These are phyloP conservation scores for Conger conger DNA, from an alignment of 2,113 vertebrate species.

Conservation along the genomic window DNA sequence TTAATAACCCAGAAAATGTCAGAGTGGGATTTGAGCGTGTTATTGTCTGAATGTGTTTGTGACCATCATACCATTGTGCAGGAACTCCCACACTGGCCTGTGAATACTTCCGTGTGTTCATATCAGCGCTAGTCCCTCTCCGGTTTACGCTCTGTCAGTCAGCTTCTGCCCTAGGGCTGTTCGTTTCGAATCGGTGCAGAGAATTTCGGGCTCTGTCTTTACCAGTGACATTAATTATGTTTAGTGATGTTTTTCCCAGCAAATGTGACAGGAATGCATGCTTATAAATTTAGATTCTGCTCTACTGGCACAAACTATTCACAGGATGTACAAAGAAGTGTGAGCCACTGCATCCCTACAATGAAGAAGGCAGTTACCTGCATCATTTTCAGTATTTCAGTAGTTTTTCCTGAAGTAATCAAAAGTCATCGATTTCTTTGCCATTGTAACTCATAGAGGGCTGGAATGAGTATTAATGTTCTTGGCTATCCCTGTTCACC, in stretches of 20 bases:
- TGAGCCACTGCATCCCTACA: no score
- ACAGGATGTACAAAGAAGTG: no score
- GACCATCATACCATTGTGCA: neutral
- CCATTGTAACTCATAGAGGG: no score
- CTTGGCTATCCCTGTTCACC: no score
- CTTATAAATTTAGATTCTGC: neutral
- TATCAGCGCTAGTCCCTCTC: neutral
- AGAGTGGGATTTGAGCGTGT: neutral
- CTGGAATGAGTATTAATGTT: no score
- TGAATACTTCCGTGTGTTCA: neutral
- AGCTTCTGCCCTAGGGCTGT: neutral
- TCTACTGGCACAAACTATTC: neutral
- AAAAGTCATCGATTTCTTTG: no score
- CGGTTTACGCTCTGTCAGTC: neutral
- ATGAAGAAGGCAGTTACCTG: no score
- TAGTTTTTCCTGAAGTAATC: no score
- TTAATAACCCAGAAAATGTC: neutral
- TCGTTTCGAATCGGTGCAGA: neutral
- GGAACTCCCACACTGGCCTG: neutral
- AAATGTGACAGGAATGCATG: neutral
- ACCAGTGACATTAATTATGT: neutral
- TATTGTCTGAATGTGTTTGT: slow-evolving; percentile 1
- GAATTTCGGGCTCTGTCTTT: neutral
- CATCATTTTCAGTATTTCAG: no score
- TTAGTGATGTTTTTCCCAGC: neutral